A percentile compares a stretch with the other conserved stretches of the same genome.
Conservation (phyloP, 2,797 vertebrate species). For the Crenichthys baileyi region DNA sequence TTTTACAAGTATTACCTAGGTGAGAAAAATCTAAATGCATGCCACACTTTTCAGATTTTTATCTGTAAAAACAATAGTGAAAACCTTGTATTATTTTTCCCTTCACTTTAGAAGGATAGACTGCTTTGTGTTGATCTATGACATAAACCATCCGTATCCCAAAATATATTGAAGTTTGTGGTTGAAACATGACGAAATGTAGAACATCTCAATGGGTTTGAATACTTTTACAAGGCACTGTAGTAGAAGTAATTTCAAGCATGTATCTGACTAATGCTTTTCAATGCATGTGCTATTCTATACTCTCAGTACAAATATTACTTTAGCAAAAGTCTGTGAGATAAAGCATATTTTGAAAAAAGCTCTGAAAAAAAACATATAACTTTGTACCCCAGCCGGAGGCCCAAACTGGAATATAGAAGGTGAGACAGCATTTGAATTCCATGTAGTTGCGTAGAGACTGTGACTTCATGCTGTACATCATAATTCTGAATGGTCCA, state of each 20-base stretch:
- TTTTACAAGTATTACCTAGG: not conserved
- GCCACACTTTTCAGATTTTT: not conserved
- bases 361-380: conserved; percentile 75
- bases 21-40: not conserved
- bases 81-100: not conserved
- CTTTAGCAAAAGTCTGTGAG: conserved; percentile 46
- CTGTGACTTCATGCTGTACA: conserved; percentile 72
- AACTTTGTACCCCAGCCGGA: conserved; percentile 86
- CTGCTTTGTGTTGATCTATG: not conserved
- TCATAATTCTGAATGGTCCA: conserved; percentile 72
- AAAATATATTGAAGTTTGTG: not conserved
- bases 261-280: conserved; percentile 62
- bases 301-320: conserved; percentile 44
- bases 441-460: conserved; percentile 78
- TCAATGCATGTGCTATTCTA: conserved; percentile 73
- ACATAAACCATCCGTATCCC: not conserved
- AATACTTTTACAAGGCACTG: conserved; percentile 2
- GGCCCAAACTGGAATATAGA: conserved; percentile 88
- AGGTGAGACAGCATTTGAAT: conserved; percentile 84
- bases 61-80: not conserved
- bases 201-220: not conserved
- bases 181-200: not conserved
- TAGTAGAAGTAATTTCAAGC: conserved; percentile 56
- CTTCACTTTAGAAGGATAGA: not conserved
- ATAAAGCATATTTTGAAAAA: conserved; percentile 64